Evolutionary conservation across 2,113 vertebrate genomes (phyloP).

Genomic region (Rana temporaria): DNA sequence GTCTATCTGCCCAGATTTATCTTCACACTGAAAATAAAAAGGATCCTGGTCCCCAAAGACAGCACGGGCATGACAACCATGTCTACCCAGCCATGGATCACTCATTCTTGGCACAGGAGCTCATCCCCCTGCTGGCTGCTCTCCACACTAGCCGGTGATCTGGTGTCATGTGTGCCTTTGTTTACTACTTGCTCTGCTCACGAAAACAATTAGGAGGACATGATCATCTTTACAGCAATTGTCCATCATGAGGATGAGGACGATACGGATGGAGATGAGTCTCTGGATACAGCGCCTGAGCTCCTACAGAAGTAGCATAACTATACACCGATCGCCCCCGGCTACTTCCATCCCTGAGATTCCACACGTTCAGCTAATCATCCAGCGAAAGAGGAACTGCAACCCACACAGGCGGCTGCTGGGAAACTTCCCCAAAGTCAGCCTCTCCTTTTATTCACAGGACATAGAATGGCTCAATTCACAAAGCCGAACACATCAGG

Average conservation of each 20-base stretch:
- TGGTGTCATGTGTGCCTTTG: conserved; percentile 29
- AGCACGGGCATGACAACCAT: background rate
- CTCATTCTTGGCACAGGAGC: background rate
- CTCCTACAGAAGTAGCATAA: too few relatives aligned
- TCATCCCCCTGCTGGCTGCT: background rate
- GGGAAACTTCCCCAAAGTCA: conserved; percentile 14
- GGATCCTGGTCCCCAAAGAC: background rate
- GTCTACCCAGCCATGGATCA: background rate
- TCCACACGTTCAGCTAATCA: too few relatives aligned
- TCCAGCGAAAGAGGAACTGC: too few relatives aligned
- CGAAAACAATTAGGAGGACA: background rate
- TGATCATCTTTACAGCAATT: background rate
- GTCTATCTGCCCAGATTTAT: too few relatives aligned
- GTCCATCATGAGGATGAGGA: background rate
- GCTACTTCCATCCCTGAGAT: too few relatives aligned
- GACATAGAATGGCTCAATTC: too few relatives aligned
- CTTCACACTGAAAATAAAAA: background rate
- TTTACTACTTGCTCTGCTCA: background rate
- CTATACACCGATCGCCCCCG: too few relatives aligned
- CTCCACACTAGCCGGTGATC: background rate
- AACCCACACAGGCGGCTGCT: background rate
- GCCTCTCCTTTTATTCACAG: background rate
- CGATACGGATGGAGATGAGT: too few relatives aligned
- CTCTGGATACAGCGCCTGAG: too few relatives aligned
- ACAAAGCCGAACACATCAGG: too few relatives aligned